Evolutionary conservation across 2,888 invertebrate genomes (phyloP).

Genomic region (Ophion ventricosus): DNA sequence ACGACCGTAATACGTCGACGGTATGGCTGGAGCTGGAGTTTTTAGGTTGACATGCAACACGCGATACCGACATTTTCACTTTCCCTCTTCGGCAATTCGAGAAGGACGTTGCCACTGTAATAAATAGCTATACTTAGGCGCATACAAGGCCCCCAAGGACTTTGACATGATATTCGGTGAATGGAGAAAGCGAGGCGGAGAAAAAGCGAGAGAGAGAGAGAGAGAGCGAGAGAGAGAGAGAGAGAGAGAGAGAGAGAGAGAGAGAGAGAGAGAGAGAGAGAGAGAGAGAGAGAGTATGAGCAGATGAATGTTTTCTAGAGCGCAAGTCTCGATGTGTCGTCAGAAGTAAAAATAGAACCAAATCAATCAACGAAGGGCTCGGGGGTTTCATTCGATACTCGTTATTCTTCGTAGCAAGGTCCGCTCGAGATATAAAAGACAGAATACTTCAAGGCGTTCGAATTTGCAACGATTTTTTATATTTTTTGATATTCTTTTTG

Average conservation of each 20-base stretch:
- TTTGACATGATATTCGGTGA: conserved; percentile 39
- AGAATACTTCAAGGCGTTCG: too few species aligned
- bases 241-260: background rate
- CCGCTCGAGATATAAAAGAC: background rate
- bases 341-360: conserved; percentile 52
- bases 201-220: conserved; percentile 11
- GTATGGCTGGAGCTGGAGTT: conserved; percentile 12
- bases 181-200: background rate
- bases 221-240: conserved; percentile 5
- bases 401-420: conserved; percentile 6
- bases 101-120: conserved; percentile 55
- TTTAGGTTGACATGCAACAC: conserved; percentile 51
- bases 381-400: conserved; percentile 34
- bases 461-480: too few species aligned
- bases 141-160: conserved; percentile 51
- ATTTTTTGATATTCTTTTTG: too few species aligned
- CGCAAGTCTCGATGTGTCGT: conserved; percentile 46
- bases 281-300: background rate
- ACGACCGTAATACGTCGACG: background rate
- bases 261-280: conserved; percentile 14
- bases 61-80: conserved; percentile 60
- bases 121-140: conserved; percentile 13
- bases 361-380: conserved; percentile 45
- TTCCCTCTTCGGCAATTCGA: conserved; percentile 37
- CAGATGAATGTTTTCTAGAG: conserved; percentile 8